phyloP scores from a whole-genome alignment of 2,888 invertebrate species.

The Chorisops tibialis region DNA sequence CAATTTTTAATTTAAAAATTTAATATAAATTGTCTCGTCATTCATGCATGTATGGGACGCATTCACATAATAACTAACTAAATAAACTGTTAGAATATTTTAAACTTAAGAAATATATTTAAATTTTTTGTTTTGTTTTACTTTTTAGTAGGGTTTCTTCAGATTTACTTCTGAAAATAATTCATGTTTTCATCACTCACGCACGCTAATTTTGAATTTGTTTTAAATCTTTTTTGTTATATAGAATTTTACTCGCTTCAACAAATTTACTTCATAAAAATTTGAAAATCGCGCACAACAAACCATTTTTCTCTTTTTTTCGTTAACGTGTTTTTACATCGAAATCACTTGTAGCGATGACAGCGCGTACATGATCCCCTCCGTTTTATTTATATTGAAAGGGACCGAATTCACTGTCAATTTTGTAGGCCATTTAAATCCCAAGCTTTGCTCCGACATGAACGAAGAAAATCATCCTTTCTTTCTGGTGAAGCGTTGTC shows the following conservation, averaged over 20 bases:
- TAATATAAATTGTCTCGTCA: conserved; percentile 33
- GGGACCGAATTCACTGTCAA: not conserved
- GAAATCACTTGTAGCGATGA: conserved; percentile 8
- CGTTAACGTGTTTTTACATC: not conserved
- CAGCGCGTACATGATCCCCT: conserved; percentile 1
- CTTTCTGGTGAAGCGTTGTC: not conserved
- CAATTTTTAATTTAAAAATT: conserved; percentile 30
- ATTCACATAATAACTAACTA: conserved; percentile 27
- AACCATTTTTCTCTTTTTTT: not conserved
- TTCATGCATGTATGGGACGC: conserved; percentile 23
- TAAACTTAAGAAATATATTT: conserved; percentile 11
- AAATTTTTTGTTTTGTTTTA: not conserved
- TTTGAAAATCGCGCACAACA: too few species aligned
- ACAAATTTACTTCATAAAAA: too few species aligned
- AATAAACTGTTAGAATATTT: conserved; percentile 25
- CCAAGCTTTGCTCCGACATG: not conserved
- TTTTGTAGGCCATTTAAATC: too few species aligned
- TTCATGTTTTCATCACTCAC: not conserved
- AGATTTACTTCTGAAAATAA: not conserved
- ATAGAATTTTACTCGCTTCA: too few species aligned
- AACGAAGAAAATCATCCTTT: not conserved
- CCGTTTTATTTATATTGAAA: not conserved
- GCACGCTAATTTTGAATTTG: too few species aligned
- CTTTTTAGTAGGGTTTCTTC: not conserved
- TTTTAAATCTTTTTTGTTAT: too few species aligned